Base-by-base conservation (phyloP, 2,113 vertebrate species). In the Stegastes partitus region DNA sequence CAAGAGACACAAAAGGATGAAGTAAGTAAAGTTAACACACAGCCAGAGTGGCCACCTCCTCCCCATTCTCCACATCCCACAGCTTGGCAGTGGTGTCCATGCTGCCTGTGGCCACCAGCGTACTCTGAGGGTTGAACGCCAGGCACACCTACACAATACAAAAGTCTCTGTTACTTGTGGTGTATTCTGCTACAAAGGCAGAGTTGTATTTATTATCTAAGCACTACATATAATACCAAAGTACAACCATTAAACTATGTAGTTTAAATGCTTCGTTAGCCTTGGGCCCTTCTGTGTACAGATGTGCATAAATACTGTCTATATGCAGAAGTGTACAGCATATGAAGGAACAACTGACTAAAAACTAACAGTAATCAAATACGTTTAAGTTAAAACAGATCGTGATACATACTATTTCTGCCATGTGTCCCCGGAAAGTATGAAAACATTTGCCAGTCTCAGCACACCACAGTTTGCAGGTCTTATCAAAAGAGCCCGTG, bases 401-500 rank as follows among this genome's bases (percentile, higher is more conserved):
- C 3, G 3, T 56, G 63, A 53, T 77, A 96, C 97, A 87, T 94
- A 99, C 98, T 83, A 99, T 96, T 95, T 99, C 97, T 77, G 97
- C 97, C 2, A 62, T 93, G 42, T 99, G 97, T 66, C 98, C 97
- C 34, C 94, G 92, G 69, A 97, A 97, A 21, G 96, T 98, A 71
- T 99, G 90, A 65, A 95, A 98, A 87, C 97, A 99, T 90, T 96
- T 94, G 71, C 97, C 97, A 2, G 96, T 97, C 84, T 97, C 96
- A 0, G 93, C 93, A 73, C 95, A 96, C 98, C 98, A 99, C 56
- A 99, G 84, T 88, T 95, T 98, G 90, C 97, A 98, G 56, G 97
- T 99, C 89, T 97, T 99, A 84, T 99, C 98, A 75, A 99, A 99
- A 47, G 98, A 99, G 67, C 96, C 97, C 0, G 98, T 99, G 82